Evolutionary conservation across 2,797 vertebrate species (phyloP).

Genomic region (Bryconaethiops microstoma): DNA sequence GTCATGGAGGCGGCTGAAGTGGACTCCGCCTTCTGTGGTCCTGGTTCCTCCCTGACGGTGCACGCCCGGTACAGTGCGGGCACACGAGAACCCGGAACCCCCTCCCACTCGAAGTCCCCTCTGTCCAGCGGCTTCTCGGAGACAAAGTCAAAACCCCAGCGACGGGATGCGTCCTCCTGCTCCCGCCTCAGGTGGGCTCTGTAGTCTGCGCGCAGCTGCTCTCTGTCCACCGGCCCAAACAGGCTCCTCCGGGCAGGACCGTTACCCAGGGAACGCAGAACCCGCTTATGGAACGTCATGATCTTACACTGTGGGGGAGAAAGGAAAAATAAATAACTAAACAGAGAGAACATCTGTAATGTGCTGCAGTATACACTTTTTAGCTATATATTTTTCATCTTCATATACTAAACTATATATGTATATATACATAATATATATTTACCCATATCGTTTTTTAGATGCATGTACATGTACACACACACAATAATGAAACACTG

Average conservation of each 20-base stretch:
- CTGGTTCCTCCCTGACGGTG: neutral
- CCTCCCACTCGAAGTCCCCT: constrained; percentile 85
- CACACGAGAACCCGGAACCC: constrained; percentile 67
- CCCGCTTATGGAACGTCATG: constrained; percentile 73
- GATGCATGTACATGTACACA: too few relatives aligned
- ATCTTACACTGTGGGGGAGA: constrained; percentile 55
- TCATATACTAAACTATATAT: too few relatives aligned
- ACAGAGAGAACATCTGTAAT: neutral
- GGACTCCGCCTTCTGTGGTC: neutral
- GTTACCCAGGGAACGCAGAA: constrained; percentile 60
- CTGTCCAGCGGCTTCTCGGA: constrained; percentile 83
- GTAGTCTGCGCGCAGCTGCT: constrained; percentile 82
- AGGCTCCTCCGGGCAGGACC: constrained; percentile 79
- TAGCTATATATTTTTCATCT: neutral
- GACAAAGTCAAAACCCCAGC: constrained; percentile 92
- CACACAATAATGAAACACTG: too few relatives aligned
- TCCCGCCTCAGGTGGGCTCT: constrained; percentile 69
- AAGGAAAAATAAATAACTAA: constrained; percentile 1
- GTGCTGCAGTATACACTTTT: neutral
- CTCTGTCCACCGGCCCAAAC: constrained; percentile 86
- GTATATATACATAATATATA: too few relatives aligned
- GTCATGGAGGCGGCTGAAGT: neutral
- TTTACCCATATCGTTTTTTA: too few relatives aligned
- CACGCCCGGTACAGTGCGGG: constrained; percentile 73
- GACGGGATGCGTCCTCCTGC: constrained; percentile 79